Evolutionary conservation across 2,113 vertebrate genomes (phyloP), one percentile per base, ranked within the genome.

Genomic region (Platysternon megacephalum): DNA sequence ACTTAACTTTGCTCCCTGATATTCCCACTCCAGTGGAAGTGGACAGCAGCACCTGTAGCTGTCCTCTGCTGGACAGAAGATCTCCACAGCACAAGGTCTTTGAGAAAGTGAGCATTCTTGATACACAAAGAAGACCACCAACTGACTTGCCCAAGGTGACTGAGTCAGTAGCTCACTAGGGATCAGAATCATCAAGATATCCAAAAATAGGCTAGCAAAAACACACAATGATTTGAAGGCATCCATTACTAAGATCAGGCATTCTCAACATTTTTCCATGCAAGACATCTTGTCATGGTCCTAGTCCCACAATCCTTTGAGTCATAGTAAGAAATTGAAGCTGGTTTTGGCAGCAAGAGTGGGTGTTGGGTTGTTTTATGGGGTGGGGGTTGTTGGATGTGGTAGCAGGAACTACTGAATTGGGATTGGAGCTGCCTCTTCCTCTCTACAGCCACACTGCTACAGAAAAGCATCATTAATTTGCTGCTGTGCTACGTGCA

Each of bases 401-500:
- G 32, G 16, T n/a, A 65, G 61, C 61, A n/a, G 16, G 61, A 35
- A 61, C 58, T 35, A 61, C 29, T 61, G 58, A 65, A 65, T 16
- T n/a, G 14, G 32, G 7, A 65, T 4, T 65, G 61, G 32, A 65
- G 16, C 58, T 35, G 29, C 7, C 14, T 65, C 6, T n/a, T 65
- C 32, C 61, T 17, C 61, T 7, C 32, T 35, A n/a, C n/a, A n/a
- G n/a, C n/a, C n/a, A n/a, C 55, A 29, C 29, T 4, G 35, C 32
- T 65, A n/a, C 14, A 19, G 32, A n/a, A n/a, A 65, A 14, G 32
- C 14, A 65, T 65, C 32, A 65, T 65, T 35, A 65, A 35, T 13
- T 35, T n/a, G 61, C 14, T 65, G 6, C 61, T 35, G 16, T 6
- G 2, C 16, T 35, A n/a, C 5, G 0, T n/a, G 7, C 12, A 35